Conservation (phyloP, 2,797 vertebrate genomes). For the Rhinoraja longicauda region DNA sequence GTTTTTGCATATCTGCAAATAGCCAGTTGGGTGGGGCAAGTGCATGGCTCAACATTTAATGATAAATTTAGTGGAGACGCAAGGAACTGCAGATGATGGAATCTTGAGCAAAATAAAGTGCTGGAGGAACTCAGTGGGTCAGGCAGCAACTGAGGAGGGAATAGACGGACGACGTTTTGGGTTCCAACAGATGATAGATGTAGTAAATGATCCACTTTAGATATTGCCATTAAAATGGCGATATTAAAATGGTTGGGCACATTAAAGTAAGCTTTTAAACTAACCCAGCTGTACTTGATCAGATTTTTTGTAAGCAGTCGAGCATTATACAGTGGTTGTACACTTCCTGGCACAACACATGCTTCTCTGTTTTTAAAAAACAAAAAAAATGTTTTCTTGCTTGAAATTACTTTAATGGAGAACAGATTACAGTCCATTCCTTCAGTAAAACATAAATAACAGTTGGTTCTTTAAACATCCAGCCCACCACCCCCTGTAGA, state of each 20-base stretch:
- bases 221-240: not conserved
- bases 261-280: not conserved
- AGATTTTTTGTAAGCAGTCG: not conserved
- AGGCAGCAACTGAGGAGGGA: no score
- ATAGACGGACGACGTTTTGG: no score
- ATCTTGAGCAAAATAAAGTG: no score
- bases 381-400: constrained; percentile 35
- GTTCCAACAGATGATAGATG: not conserved
- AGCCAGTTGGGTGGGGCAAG: not conserved
- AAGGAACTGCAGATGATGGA: no score
- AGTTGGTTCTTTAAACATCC: constrained; percentile 43
- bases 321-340: constrained; percentile 21
- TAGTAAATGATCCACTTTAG: not conserved
- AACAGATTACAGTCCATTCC: constrained; percentile 53
- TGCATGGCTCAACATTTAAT: no score
- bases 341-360: constrained; percentile 21
- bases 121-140: no score
- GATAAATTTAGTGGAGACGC: no score
- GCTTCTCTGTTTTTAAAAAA: constrained; percentile 40
- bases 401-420: constrained; percentile 52
- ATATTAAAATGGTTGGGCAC: not conserved
- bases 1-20: not conserved
- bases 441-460: constrained; percentile 49
- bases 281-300: constrained; percentile 31
- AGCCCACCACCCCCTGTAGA: constrained; percentile 47